phyloP scores from a whole-genome alignment of 2,797 vertebrate genomes.

The Menidia menidia region DNA sequence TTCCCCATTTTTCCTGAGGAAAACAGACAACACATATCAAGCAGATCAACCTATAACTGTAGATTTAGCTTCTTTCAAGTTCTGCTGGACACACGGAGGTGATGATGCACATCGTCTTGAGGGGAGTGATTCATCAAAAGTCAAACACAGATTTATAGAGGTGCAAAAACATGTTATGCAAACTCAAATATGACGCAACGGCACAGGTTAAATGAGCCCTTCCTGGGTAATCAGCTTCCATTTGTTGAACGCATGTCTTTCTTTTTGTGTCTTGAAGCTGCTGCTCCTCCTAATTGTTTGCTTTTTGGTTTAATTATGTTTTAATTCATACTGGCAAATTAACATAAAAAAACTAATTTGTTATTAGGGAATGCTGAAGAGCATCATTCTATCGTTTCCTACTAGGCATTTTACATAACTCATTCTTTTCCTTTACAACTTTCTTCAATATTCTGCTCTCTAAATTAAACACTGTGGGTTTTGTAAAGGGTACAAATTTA shows the following conservation, averaged over 20 bases:
- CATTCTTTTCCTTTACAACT: neutral
- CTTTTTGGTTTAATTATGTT: conserved; percentile 9
- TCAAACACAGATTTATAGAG: conserved; percentile 24
- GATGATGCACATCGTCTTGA: neutral
- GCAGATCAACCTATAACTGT: conserved; percentile 5
- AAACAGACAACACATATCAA: neutral
- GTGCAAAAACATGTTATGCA: conserved; percentile 15
- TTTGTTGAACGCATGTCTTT: conserved; percentile 8
- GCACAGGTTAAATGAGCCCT: conserved; percentile 19
- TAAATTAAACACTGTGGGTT: neutral
- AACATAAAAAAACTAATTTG: too few species aligned
- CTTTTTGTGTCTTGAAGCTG: conserved; percentile 28
- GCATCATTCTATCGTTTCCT: too few species aligned
- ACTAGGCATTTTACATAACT: neutral
- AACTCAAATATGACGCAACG: conserved; percentile 17
- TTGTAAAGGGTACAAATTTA: conserved; percentile 15
- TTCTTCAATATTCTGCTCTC: neutral
- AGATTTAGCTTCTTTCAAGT: conserved; percentile 2
- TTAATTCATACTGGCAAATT: neutral
- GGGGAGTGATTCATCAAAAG: conserved; percentile 31
- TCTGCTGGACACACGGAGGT: conserved; percentile 7
- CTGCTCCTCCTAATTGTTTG: conserved; percentile 18
- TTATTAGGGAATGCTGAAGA: too few species aligned
- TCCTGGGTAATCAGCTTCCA: conserved; percentile 27
- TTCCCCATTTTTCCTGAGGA: conserved; percentile 94